Percentiles rank a stretch among this genome's conserved stretches.
Conservation (phyloP, 2,797 vertebrate species). For the Myripristis jacobus region DNA sequence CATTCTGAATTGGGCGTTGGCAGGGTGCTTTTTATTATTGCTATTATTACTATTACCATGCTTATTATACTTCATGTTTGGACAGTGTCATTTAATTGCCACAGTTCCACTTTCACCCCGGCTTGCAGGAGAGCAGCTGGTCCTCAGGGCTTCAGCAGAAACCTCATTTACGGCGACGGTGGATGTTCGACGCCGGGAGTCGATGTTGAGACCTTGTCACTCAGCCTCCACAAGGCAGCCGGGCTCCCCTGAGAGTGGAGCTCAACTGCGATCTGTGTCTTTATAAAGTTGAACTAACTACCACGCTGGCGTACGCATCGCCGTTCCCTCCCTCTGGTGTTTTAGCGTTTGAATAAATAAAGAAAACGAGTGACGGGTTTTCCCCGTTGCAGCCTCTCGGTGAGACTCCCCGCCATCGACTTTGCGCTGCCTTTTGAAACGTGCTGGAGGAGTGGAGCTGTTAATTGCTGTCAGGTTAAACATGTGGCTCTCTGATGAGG, state of each 20-base stretch:
- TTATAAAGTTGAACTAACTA: neutral
- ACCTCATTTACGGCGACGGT: neutral
- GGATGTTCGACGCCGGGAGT: too few relatives aligned
- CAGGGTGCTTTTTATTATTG: neutral
- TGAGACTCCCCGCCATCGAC: neutral
- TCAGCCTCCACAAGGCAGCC: slow-evolving; percentile 12
- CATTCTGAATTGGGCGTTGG: neutral
- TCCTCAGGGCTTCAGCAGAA: slow-evolving; percentile 26
- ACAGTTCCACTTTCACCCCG: neutral
- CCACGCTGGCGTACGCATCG: neutral
- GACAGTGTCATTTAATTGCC: neutral
- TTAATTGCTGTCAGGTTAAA: slow-evolving; percentile 21
- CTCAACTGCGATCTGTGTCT: slow-evolving; percentile 1
- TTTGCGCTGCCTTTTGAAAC: neutral
- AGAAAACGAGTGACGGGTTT: neutral
- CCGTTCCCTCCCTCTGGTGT: neutral
- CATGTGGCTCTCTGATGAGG: neutral
- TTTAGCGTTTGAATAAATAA: too few relatives aligned
- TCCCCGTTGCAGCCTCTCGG: neutral
- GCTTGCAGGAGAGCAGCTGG: slow-evolving; percentile 16
- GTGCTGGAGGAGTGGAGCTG: neutral
- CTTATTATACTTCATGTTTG: neutral
- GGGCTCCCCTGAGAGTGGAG: neutral
- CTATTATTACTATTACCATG: too few relatives aligned
- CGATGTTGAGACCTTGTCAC: neutral